These are phyloP conservation scores for Elgaria multicarinata DNA, from an alignment of 2,113 vertebrate genomes.

Conservation along the genomic window DNA sequence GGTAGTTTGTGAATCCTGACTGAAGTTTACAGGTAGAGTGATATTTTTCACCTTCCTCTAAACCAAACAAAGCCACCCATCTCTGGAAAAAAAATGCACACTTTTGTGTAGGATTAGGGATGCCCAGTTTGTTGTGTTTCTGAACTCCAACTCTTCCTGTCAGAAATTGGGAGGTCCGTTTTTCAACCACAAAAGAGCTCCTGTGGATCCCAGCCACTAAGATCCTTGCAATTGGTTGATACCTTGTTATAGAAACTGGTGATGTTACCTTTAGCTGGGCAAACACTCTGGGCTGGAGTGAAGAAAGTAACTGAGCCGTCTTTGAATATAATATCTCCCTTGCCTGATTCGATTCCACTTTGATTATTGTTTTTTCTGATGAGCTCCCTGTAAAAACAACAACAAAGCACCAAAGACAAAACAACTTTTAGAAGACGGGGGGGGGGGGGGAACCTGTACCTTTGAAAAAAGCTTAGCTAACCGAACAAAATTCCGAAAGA, in stretches of 20 bases:
- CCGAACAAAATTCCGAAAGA: neutral
- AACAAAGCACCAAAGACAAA: slow-evolving; percentile 38
- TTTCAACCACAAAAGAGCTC: too few relatives aligned
- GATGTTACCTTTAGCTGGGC: slow-evolving; percentile 81
- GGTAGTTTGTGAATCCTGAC: neutral
- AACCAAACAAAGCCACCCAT: neutral
- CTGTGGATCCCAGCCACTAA: too few relatives aligned
- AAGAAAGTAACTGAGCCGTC: slow-evolving; percentile 77
- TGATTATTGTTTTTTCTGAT: slow-evolving; percentile 65
- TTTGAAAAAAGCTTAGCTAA: neutral
- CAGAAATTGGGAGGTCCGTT: too few relatives aligned
- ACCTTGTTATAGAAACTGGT: neutral
- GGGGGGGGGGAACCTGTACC: neutral
- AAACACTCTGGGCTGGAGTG: slow-evolving; percentile 85
- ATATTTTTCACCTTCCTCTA: neutral
- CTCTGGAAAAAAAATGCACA: neutral
- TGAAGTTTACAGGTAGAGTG: neutral
- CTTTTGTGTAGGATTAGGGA: neutral
- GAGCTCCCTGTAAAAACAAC: slow-evolving; percentile 65
- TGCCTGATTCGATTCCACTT: slow-evolving; percentile 64
- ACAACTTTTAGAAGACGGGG: slow-evolving; percentile 32
- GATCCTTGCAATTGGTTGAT: neutral
- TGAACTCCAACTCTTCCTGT: neutral
- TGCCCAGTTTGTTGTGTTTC: neutral
- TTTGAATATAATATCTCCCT: slow-evolving; percentile 72